phyloP scores from a whole-genome alignment of 2,113 vertebrate genomes.

The Cisticola juncidis region DNA sequence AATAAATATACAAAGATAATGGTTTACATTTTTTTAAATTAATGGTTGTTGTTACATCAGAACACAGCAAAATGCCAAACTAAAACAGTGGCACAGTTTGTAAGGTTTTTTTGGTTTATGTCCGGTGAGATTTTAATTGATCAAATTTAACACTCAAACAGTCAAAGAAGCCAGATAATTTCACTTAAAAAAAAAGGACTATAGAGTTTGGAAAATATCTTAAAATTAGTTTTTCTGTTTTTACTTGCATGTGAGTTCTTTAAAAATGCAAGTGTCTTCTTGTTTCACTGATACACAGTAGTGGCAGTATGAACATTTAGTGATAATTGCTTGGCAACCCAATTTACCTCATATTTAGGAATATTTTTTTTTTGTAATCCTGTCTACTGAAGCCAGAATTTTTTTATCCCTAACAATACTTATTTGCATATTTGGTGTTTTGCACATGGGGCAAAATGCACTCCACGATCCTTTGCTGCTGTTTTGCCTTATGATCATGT shows the following conservation, averaged over 20 bases:
- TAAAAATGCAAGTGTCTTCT: not conserved
- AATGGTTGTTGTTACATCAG: not conserved
- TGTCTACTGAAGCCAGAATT: not conserved
- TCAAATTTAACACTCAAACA: not conserved
- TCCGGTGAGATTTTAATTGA: not conserved
- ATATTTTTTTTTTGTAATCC: not conserved
- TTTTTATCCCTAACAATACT: not conserved
- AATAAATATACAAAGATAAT: not conserved
- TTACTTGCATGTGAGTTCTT: not conserved
- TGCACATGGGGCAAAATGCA: not conserved
- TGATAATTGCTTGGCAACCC: not conserved
- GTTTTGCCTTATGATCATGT: not conserved
- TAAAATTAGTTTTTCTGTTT: not conserved
- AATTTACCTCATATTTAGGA: not conserved
- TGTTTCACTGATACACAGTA: not conserved
- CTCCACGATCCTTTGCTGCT: not conserved
- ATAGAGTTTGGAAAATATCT: not conserved
- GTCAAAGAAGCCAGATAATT: not conserved
- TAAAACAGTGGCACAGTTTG: not conserved
- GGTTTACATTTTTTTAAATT: not conserved
- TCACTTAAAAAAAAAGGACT: not conserved
- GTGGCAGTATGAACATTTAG: not conserved
- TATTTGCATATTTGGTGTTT: not conserved
- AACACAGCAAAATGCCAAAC: not conserved
- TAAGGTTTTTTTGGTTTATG: not conserved